Conservation (phyloP, 2,113 vertebrate species). For the Phalacrocorax carbo region DNA sequence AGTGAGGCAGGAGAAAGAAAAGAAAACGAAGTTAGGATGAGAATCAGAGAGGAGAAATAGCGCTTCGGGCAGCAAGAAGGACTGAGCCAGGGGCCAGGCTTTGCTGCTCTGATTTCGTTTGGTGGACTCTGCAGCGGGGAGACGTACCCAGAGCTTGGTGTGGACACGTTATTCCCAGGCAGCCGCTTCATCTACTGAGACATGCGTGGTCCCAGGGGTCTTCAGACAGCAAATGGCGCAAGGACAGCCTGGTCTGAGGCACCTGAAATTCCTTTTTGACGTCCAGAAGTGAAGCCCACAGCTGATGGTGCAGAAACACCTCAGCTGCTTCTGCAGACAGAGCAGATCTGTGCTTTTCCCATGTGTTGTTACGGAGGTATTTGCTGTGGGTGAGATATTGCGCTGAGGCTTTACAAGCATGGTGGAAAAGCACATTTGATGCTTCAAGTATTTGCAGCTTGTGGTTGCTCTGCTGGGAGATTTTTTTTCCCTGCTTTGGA, state of each 20-base stretch:
- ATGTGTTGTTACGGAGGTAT: neutral
- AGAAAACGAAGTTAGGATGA: neutral
- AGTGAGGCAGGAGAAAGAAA: neutral
- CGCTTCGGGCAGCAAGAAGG: neutral
- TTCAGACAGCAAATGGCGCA: neutral
- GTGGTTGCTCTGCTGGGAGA: neutral
- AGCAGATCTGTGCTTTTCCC: neutral
- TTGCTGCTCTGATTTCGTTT: neutral
- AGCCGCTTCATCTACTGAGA: neutral
- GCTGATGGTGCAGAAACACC: neutral
- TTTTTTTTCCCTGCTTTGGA: neutral
- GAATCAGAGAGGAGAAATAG: neutral
- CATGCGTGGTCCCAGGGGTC: neutral
- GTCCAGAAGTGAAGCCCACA: neutral
- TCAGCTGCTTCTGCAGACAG: neutral
- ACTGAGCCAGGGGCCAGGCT: neutral
- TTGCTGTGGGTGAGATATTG: neutral
- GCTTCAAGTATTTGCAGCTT: neutral
- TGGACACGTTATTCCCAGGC: neutral
- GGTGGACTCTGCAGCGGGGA: neutral
- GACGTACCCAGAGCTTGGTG: neutral
- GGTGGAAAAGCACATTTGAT: neutral
- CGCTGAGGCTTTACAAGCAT: neutral
- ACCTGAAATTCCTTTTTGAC: neutral
- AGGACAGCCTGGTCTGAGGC: neutral